Base-by-base conservation (phyloP, 2,113 vertebrate species). In the Poeciliopsis turrubarensis region DNA sequence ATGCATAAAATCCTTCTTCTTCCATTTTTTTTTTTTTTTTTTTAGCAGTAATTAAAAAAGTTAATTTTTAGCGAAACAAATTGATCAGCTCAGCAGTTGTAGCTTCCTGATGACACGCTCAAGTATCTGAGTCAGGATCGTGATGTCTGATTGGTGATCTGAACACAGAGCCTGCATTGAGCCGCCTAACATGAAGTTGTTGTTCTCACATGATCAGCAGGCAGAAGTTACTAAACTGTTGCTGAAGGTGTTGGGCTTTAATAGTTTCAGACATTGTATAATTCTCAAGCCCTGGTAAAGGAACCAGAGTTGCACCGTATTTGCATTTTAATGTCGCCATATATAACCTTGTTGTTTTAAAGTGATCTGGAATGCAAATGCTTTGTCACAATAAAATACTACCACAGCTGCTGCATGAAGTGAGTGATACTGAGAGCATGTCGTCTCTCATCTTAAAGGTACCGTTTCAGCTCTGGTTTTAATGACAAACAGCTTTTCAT, bases 91-190 rank as follows among this genome's bases (percentile, higher is more conserved):
- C 66, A 75, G 64, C 78, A 77, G 60, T 57, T 72, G 19, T 17
- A 70, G 37, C 67, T 39, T 72, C 26, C 27, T 41, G 27, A 47
- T 19, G 17, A 73, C 68, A 22, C 65, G 25, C 30, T 71, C 26
- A 26, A 37, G 37, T 5, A 29, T 31, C 66, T 75, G 39, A 54
- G 27, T 41, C 25, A 71, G 80, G 62, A 67, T 77, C 26, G 32
- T 65, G 71, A 78, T 70, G 78, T 81, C 34, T 29, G 25, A 60
- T 32, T 78, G 44, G 70, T 60, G 14, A 84, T 82, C 29, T 80
- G 30, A 79, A 67, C 62, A 29, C 39, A 41, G 29, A 57, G 31
- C 32, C 29, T 12, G 25, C n/a, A 26, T 3, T 26, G 22, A 70
- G 72, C 47, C 64, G 41, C 32, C 65, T 72, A 39, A 57, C 65